phyloP scores from a whole-genome alignment of 2,113 vertebrate genomes.

The Gopherus evgoodei region DNA sequence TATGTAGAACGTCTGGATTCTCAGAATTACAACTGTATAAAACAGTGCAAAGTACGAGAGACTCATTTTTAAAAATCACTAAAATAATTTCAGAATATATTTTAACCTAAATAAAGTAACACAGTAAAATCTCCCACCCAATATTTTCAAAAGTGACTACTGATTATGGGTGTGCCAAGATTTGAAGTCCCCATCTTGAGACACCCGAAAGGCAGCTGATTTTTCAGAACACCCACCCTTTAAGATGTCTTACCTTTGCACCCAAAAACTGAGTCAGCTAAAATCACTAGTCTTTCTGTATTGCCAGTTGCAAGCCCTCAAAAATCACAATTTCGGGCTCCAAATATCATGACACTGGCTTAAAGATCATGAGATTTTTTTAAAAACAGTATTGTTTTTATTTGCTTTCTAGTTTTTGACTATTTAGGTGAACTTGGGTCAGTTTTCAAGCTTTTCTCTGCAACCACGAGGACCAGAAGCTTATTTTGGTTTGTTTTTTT shows the following conservation, averaged over 20 bases:
- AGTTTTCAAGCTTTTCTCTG: not conserved
- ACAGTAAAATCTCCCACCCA: not conserved
- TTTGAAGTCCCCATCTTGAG: not conserved
- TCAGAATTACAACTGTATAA: not conserved
- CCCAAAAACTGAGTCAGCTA: not conserved
- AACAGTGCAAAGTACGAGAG: not conserved
- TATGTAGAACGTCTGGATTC: not conserved
- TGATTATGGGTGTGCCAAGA: rapidly evolving
- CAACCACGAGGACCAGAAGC: not conserved
- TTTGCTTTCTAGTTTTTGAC: not conserved
- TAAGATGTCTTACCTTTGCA: not conserved
- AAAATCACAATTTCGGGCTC: not conserved
- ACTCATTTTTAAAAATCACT: not conserved
- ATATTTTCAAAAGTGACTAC: not conserved
- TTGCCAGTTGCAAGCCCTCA: not conserved
- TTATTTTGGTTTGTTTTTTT: not conserved
- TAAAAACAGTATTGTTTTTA: not conserved
- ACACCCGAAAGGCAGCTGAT: not conserved
- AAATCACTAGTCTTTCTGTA: not conserved
- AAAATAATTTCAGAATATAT: not conserved
- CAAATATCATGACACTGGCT: not conserved
- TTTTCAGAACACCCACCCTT: not conserved
- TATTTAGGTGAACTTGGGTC: not conserved
- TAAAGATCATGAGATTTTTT: not conserved
- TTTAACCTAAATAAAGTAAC: not conserved